Evolutionary conservation across 2,888 invertebrate species (phyloP).

Genomic region (Phania funesta): DNA sequence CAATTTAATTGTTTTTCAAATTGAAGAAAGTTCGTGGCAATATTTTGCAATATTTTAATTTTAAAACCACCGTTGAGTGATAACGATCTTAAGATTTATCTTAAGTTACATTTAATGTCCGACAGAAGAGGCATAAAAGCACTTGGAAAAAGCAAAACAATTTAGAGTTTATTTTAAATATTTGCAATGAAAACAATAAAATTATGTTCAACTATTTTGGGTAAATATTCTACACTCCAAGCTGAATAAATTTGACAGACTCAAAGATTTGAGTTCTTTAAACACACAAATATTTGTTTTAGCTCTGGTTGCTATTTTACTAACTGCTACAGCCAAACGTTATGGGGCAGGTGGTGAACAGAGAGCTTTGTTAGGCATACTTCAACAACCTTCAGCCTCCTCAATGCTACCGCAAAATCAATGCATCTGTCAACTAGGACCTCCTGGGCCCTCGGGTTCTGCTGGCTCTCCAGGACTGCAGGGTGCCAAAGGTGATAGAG

Average conservation of each 20-base stretch:
- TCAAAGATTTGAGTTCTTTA: not conserved
- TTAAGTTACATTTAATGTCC: not conserved
- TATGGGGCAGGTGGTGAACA: not conserved
- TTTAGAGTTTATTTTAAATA: not conserved
- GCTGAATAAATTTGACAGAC: too few relatives aligned
- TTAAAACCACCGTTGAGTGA: too few relatives aligned
- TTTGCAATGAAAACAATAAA: constrained; percentile 19
- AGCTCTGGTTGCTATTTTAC: not conserved
- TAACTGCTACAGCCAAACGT: constrained; percentile 5
- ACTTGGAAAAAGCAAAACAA: not conserved
- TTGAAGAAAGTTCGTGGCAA: not conserved
- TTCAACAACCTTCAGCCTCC: constrained; percentile 20
- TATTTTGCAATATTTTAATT: not conserved
- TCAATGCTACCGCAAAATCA: constrained; percentile 42
- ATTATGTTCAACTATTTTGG: not conserved
- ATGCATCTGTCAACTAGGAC: constrained; percentile 65
- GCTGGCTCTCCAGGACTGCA: constrained; percentile 59
- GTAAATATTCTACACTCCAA: too few relatives aligned
- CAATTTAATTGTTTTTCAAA: not conserved
- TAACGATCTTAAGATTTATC: not conserved
- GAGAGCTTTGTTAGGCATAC: constrained; percentile 48
- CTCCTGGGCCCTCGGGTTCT: constrained; percentile 63
- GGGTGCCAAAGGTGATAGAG: constrained; percentile 65
- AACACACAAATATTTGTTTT: not conserved
- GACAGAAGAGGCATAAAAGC: constrained; percentile 14